Evolutionary conservation across 2,888 invertebrate species (phyloP).

Genomic region (Malachius bipustulatus): DNA sequence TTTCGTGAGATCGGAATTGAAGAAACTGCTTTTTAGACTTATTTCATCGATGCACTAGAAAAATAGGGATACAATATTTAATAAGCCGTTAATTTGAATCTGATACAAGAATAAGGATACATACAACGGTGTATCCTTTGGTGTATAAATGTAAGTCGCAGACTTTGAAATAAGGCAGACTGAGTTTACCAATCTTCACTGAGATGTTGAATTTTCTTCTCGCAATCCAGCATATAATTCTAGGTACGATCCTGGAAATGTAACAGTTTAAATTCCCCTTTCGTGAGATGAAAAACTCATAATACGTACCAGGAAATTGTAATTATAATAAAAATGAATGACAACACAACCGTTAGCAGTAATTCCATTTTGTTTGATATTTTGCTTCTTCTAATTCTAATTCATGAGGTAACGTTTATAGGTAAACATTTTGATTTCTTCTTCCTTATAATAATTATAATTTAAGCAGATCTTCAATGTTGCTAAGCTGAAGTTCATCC

Average conservation of each 20-base stretch:
- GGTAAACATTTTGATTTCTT: too few species aligned
- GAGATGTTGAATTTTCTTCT: conserved; percentile 68
- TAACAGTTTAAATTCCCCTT: too few species aligned
- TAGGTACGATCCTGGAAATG: conserved; percentile 65
- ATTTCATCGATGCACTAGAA: conserved; percentile 76
- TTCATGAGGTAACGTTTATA: too few species aligned
- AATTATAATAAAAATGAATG: too few species aligned
- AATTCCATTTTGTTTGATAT: too few species aligned
- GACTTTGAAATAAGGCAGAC: conserved; percentile 65
- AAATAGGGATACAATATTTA: conserved; percentile 18
- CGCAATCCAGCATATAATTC: conserved; percentile 65
- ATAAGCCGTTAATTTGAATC: background rate
- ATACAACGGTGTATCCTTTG: background rate
- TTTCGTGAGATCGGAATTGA: conserved; percentile 80
- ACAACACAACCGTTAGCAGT: too few species aligned
- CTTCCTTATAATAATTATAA: too few species aligned
- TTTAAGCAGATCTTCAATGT: too few species aligned
- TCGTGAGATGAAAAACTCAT: too few species aligned
- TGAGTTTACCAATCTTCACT: conserved; percentile 68
- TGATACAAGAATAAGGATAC: conserved; percentile 1
- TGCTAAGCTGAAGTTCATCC: too few species aligned
- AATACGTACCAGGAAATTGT: too few species aligned
- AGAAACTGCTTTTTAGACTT: conserved; percentile 73
- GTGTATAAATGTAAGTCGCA: conserved; percentile 63
- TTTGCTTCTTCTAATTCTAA: too few species aligned